Percentiles rank a stretch among this genome's conserved stretches.
Evolutionary conservation across 23 tunicate species (phyloP).

Genomic region (Styela clava): DNA sequence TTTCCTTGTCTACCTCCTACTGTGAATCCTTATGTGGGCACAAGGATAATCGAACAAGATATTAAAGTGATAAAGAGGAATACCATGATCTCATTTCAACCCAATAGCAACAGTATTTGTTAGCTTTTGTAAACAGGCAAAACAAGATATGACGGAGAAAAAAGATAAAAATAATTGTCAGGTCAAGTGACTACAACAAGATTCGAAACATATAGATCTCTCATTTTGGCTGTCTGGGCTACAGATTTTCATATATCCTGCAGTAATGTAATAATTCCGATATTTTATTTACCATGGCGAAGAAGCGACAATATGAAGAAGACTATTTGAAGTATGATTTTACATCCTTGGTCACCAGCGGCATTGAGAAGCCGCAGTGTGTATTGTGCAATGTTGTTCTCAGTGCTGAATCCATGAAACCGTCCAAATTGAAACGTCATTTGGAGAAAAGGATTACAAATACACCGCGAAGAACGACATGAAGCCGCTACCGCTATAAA

Average conservation of each 20-base stretch:
- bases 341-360: constrained; percentile 41
- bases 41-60: no score
- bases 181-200: no score
- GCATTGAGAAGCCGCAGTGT: constrained; percentile 62
- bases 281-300: constrained; percentile 25
- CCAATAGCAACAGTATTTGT: no score
- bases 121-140: no score
- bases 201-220: no score
- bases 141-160: no score
- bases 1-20: no score
- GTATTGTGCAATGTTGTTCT: constrained; percentile 54
- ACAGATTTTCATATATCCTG: not conserved
- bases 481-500: constrained; percentile 43
- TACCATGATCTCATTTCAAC: no score
- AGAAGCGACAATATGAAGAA: constrained; percentile 43
- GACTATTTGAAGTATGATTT: constrained; percentile 46
- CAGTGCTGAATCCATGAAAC: constrained; percentile 61
- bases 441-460: constrained; percentile 31
- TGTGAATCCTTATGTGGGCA: no score
- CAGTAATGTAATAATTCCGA: not conserved
- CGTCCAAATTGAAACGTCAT: constrained; percentile 40
- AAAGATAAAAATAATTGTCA: no score
- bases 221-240: no score
- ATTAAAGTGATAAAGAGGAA: no score
- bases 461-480: constrained; percentile 38